Base-by-base conservation (phyloP, 2,888 invertebrate species). In the Euplexia lucipara region DNA sequence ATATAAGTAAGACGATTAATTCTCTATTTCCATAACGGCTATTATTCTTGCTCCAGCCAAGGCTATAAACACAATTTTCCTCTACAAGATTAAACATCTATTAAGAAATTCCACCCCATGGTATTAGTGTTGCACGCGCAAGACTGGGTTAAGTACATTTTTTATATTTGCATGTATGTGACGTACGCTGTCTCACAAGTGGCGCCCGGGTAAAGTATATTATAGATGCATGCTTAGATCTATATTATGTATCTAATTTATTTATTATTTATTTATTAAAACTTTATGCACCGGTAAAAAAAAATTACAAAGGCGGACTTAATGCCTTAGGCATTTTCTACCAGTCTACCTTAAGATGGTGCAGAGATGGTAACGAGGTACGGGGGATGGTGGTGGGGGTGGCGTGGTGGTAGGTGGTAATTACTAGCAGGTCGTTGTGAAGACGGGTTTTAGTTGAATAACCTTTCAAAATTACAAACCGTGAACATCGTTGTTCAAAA, bases 181-280 rank as follows among this genome's bases (percentile, higher is more conserved):
- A 60, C 35, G 42, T 44, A 37, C 39, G 14, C 18, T 14, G 48
- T 42, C 42, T 58, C 58, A 48, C 42, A 5, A 49, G 59, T 22
- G 61, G 52, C 76, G 70, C 61, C 76, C 26, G 12, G 12, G 2
- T 53, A 18, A 57, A 42, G 45, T 14, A n/a, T n/a, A n/a, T n/a
- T n/a, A n/a, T n/a, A 45, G 14, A 34, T 59, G 60, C 22, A 58
- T 39, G 37, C 26, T n/a, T 68, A 41, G 37, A 26, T 10, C 47
- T n/a, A n/a, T 49, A 52, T 37, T 75, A n/a, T n/a, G n/a, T n/a
- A n/a, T n/a, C n/a, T n/a, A n/a, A n/a, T n/a, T n/a, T n/a, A n/a
- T n/a, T n/a, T n/a, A n/a, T n/a, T n/a, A n/a, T n/a, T n/a, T n/a
- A n/a, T n/a, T n/a, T n/a, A n/a, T n/a, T n/a, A n/a, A n/a, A n/a